phyloP scores from a whole-genome alignment of 2,797 vertebrate species.

The Oryzias sinensis region DNA sequence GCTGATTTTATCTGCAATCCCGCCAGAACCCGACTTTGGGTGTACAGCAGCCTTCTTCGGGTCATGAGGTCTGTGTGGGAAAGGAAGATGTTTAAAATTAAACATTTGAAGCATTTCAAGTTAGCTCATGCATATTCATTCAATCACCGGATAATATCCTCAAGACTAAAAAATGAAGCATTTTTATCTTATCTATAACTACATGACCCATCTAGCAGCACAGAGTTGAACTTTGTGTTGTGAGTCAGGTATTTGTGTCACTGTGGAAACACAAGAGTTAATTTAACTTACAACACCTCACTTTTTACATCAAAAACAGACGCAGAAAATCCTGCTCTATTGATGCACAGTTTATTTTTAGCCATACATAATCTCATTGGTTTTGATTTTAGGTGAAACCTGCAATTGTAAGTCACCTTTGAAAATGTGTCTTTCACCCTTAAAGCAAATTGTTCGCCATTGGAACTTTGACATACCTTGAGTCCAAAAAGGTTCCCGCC shows the following conservation, averaged over 20 bases:
- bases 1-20: slow-evolving; percentile 87
- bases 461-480: slow-evolving; percentile 47
- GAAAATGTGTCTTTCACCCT: slow-evolving; percentile 3
- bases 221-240: slow-evolving; percentile 32
- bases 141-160: not conserved
- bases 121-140: not conserved
- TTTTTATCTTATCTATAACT: slow-evolving; percentile 3
- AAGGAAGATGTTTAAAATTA: slow-evolving; percentile 18
- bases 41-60: slow-evolving; percentile 41
- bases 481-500: slow-evolving; percentile 21
- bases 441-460: not conserved
- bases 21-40: slow-evolving; percentile 53
- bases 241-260: slow-evolving; percentile 45
- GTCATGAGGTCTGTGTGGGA: slow-evolving; percentile 48
- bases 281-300: slow-evolving; percentile 26
- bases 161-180: slow-evolving; percentile 6
- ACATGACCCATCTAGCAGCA: not conserved
- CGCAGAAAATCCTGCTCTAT: slow-evolving; percentile 1
- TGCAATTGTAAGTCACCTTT: no score
- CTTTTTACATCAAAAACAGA: slow-evolving; percentile 14
- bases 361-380: no score
- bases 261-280: slow-evolving; percentile 16
- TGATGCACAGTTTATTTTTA: not conserved
- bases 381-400: no score
- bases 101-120: not conserved